Evolutionary conservation across 1,140 invertebrate species (phyloP), one percentile per base, ranked within the genome.

Genomic region (Eurosta solidaginis): DNA sequence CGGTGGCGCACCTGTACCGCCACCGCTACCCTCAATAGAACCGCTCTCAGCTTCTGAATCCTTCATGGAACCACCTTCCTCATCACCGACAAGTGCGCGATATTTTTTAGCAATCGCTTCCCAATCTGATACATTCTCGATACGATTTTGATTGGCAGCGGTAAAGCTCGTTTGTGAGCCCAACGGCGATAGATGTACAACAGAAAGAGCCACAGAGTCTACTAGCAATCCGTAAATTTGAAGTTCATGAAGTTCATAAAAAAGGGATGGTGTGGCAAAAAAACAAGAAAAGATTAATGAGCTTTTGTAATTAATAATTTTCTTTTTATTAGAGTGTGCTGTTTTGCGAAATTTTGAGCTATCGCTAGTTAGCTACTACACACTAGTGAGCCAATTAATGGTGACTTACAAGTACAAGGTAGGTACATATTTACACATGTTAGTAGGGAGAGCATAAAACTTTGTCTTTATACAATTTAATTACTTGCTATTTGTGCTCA

Each of bases 111-210:
- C 93, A 33, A 97, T 96, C 1, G 92, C 89, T 81, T 95, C 93
- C 96, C 96, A 97, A 85, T 97, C 96, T 4, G 95, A 93, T 0
- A 97, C 95, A 82, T 95, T 96, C 86, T 97, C 96, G 78, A 97
- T 96, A 79, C 93, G 90, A 17, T 91, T 93, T 36, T 88, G 89
- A 78, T 88, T 88, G 76, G 90, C 88, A 52, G 90, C 88, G 81
- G 91, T 91, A 84, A 96, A 94, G 81, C 94, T 96, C 63, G 95
- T 84, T 82, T 95, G 95, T 2, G 94, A 96, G 33, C 94, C 94
- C n/a, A 95, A 85, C 1, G 93, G 93, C 85, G 93, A 95, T 78
- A 95, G 87, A 81, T 94, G 94, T 22, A 92, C 93, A 36, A 94
- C 92, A 4, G 93, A 94, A 17, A 95, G 87, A 2, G 93, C 92